These are phyloP conservation scores for Drosophila mettleri DNA, from an alignment of 2,888 invertebrate species.

Conservation along the genomic window DNA sequence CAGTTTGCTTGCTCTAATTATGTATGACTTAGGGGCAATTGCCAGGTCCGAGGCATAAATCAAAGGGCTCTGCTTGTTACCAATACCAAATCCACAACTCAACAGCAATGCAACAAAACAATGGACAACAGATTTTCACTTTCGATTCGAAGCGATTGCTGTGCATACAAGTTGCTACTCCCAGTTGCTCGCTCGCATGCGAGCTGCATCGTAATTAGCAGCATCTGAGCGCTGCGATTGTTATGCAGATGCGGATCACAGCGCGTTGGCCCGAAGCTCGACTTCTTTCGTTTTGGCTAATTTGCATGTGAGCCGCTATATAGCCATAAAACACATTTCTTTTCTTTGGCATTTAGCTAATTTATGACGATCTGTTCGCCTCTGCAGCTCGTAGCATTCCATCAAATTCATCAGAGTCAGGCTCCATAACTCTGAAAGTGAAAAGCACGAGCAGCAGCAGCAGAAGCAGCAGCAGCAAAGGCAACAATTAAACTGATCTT, in stretches of 20 bases:
- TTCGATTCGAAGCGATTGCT: conserved; percentile 49
- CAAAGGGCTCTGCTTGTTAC: conserved; percentile 30
- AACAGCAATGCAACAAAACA: conserved; percentile 8
- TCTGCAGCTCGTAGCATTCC: conserved; percentile 52
- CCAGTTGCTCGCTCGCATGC: conserved; percentile 5
- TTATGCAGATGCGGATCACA: conserved; percentile 50
- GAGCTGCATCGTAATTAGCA: conserved; percentile 65
- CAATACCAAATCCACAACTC: conserved; percentile 11
- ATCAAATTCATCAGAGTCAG: conserved; percentile 63
- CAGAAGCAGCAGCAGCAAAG: conserved; percentile 24
- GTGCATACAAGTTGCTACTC: conserved; percentile 20
- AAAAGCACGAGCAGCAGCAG: conserved; percentile 56
- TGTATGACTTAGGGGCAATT: conserved; percentile 44
- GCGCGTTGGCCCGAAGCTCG: conserved; percentile 37
- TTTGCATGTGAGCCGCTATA: conserved; percentile 74
- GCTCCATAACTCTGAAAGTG: conserved; percentile 68
- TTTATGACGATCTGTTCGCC: conserved; percentile 54
- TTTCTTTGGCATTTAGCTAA: conserved; percentile 65
- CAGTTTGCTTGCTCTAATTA: conserved; percentile 66
- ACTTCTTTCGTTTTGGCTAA: conserved; percentile 42
- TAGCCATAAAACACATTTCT: conserved; percentile 67
- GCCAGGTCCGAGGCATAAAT: conserved; percentile 11
- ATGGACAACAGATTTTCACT: conserved; percentile 61
- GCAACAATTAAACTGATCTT: conserved; percentile 72
- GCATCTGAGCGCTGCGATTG: conserved; percentile 62